A percentile compares a stretch with the other conserved stretches of the same genome.
These are phyloP conservation scores for Takifugu flavidus DNA, from an alignment of 2,113 vertebrate species.

Conservation along the genomic window DNA sequence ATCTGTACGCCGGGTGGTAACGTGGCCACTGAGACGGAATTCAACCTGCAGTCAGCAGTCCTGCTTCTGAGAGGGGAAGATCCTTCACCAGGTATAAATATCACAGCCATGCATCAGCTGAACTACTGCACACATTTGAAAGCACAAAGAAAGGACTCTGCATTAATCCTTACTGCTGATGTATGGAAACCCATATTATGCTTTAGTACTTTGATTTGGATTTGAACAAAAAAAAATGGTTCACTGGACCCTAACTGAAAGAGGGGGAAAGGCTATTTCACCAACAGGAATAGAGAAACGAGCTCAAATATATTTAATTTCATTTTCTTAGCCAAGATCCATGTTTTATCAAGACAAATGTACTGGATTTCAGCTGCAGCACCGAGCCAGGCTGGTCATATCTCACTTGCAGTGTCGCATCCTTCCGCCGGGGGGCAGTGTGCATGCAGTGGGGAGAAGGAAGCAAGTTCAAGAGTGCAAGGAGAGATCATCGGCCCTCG, in stretches of 20 bases:
- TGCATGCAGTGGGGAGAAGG: slow-evolving; percentile 15
- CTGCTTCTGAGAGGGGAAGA: slow-evolving; percentile 29
- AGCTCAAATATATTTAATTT: background rate
- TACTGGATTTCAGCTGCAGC: no score
- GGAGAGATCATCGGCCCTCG: slow-evolving; percentile 19
- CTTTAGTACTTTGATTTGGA: no score
- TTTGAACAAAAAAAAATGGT: background rate
- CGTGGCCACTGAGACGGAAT: slow-evolving; percentile 46
- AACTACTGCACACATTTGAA: slow-evolving; percentile 28
- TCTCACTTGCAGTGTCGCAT: slow-evolving; percentile 7
- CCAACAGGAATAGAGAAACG: background rate
- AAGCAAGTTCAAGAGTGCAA: slow-evolving; percentile 24
- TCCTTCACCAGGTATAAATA: slow-evolving; percentile 49
- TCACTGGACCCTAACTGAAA: no score
- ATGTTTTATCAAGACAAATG: background rate
- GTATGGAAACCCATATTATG: no score
- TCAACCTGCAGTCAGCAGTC: slow-evolving; percentile 68
- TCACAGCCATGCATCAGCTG: slow-evolving; percentile 59
- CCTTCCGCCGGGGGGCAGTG: slow-evolving; percentile 59
- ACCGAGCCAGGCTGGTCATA: no score
- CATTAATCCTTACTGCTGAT: no score
- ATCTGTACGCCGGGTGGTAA: slow-evolving; percentile 57
- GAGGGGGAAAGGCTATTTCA: no score
- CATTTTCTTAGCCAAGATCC: background rate
- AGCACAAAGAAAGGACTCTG: slow-evolving; percentile 17